These are phyloP conservation scores for Gymnocheta viridis DNA, from an alignment of 2,888 invertebrate species.

Conservation along the genomic window DNA sequence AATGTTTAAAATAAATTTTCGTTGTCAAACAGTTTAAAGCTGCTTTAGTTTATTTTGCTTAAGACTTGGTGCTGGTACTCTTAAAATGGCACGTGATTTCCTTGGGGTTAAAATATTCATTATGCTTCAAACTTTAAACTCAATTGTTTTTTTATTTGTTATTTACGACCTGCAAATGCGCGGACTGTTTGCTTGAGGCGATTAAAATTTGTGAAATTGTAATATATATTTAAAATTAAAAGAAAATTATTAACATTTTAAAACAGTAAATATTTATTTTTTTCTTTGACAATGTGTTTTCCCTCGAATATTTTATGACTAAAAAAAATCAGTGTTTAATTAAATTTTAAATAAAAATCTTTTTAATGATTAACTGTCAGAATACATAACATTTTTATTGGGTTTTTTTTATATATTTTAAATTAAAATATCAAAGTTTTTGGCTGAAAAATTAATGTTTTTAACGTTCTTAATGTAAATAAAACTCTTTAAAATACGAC, in stretches of 20 bases:
- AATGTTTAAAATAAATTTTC: background rate
- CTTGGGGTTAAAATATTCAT: conserved; percentile 27
- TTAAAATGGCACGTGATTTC: conserved; percentile 52
- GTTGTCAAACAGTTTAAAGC: background rate
- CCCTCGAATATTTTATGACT: background rate
- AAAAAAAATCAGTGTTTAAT: background rate
- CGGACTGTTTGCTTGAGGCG: background rate
- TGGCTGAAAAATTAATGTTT: background rate
- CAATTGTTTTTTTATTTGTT: background rate
- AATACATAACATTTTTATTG: background rate
- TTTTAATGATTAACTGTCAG: background rate
- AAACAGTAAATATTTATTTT: background rate
- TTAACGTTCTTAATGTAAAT: background rate
- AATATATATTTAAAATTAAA: background rate
- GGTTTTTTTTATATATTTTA: background rate
- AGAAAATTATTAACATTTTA: background rate
- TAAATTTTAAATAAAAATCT: background rate
- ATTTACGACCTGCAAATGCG: background rate
- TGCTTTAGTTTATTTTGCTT: background rate
- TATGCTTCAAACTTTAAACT: background rate
- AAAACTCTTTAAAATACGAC: background rate
- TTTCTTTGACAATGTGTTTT: background rate
- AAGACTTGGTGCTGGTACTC: background rate
- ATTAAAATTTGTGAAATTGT: background rate
- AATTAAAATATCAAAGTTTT: background rate